A percentile compares a stretch with the other conserved stretches of the same genome.
Evolutionary conservation across 2,888 invertebrate species (phyloP).

Genomic region (Tinea pellionella): DNA sequence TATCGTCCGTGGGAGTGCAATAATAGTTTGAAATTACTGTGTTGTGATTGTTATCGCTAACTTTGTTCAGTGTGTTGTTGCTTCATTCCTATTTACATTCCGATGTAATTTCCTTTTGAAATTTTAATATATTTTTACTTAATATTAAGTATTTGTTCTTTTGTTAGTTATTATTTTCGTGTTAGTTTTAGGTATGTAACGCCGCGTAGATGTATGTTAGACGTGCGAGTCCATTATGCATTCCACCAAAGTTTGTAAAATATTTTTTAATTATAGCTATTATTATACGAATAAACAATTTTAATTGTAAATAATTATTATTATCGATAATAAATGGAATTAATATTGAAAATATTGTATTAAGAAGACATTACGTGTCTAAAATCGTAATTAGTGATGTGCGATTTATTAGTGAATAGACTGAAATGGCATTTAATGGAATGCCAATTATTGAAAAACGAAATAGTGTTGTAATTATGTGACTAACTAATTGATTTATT

Average conservation of each 20-base stretch:
- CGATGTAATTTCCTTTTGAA: conserved; percentile 20
- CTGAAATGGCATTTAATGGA: no score
- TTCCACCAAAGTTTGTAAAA: conserved; percentile 70
- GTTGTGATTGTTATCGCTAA: conserved; percentile 64
- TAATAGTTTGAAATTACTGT: conserved; percentile 53
- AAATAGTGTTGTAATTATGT: no score
- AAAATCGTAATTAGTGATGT: conserved; percentile 65
- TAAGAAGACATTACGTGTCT: conserved; percentile 58
- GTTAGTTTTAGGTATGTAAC: conserved; percentile 10
- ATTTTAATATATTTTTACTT: conserved; percentile 10
- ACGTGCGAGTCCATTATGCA: conserved; percentile 54
- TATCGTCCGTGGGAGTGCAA: conserved; percentile 64
- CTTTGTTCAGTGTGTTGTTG: not conserved
- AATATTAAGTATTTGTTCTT: conserved; percentile 9
- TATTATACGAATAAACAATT: conserved; percentile 59
- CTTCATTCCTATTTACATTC: conserved; percentile 21
- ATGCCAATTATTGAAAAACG: no score
- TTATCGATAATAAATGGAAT: conserved; percentile 50
- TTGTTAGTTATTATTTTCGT: not conserved
- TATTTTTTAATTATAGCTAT: conserved; percentile 63
- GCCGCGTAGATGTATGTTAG: conserved; percentile 48
- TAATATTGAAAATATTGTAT: conserved; percentile 53
- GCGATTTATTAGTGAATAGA: no score
- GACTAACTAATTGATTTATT: no score
- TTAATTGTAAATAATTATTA: conserved; percentile 65